Conservation (phyloP, 2,113 vertebrate species). For the Percopsis transmontana region DNA sequence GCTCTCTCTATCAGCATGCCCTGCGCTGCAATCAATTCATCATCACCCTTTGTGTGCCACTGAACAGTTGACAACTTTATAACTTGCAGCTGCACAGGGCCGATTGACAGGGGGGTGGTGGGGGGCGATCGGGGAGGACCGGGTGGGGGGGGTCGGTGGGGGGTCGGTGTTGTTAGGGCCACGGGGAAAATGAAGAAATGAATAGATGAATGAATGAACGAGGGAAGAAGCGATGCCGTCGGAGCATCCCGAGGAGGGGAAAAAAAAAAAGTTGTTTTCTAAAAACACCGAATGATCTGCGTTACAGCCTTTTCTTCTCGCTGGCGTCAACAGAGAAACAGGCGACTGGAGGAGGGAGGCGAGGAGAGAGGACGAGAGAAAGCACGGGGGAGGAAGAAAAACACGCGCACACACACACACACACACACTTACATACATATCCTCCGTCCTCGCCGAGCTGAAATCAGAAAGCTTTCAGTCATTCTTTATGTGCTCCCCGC, state of each 20-base stretch:
- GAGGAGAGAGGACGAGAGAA: slow-evolving; percentile 64
- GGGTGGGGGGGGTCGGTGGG: slow-evolving; percentile 1
- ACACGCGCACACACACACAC: background rate
- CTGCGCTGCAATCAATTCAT: slow-evolving; percentile 91
- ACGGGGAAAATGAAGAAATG: slow-evolving; percentile 67
- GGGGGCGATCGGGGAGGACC: background rate
- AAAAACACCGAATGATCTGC: slow-evolving; percentile 75
- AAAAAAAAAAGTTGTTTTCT: slow-evolving; percentile 74
- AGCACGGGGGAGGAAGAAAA: slow-evolving; percentile 49
- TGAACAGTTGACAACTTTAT: slow-evolving; percentile 90
- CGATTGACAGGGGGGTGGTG: slow-evolving; percentile 68
- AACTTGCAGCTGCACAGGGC: slow-evolving; percentile 85
- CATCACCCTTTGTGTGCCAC: slow-evolving; percentile 89
- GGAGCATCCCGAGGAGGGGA: slow-evolving; percentile 64
- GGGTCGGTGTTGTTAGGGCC: background rate
- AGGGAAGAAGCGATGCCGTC: background rate
- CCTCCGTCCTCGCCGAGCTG: slow-evolving; percentile 78
- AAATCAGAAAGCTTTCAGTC: slow-evolving; percentile 90
- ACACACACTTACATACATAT: slow-evolving; percentile 48
- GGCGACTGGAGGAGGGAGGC: background rate
- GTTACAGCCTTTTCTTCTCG: slow-evolving; percentile 73
- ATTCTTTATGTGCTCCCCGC: slow-evolving; percentile 78
- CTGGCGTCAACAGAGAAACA: slow-evolving; percentile 69
- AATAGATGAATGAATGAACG: slow-evolving; percentile 76
- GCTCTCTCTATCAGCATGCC: slow-evolving; percentile 88